phyloP scores from a whole-genome alignment of 2,797 vertebrate species.

The Setipinna tenuifilis region DNA sequence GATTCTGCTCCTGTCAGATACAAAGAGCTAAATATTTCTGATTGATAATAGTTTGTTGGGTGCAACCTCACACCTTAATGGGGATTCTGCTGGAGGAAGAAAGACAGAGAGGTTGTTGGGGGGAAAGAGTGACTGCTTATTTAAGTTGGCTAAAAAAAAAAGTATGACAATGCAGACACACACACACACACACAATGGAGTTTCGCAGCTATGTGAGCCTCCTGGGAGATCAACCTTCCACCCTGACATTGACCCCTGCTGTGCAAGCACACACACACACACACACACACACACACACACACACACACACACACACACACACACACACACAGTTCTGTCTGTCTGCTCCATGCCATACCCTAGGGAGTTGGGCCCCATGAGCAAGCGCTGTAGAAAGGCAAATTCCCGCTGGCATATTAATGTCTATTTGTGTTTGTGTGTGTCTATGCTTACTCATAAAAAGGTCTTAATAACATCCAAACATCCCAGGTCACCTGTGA shows the following conservation, averaged over 20 bases:
- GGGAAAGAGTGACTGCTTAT: constrained; percentile 38
- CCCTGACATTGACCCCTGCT: constrained; percentile 15
- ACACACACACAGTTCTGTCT: constrained; percentile 24
- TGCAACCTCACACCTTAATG: not conserved
- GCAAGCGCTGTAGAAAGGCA: constrained; percentile 79
- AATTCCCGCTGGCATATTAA: not conserved
- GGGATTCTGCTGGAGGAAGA: not conserved
- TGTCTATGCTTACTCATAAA: not conserved
- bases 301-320: not conserved
- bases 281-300: not conserved
- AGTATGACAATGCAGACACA: constrained; percentile 25
- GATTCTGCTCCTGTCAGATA: constrained; percentile 44
- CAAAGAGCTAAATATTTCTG: constrained; percentile 51
- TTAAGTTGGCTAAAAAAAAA: constrained; percentile 48
- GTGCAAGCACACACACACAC: not conserved
- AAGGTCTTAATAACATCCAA: not conserved
- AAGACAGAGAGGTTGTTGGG: not conserved
- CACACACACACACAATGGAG: constrained; percentile 5
- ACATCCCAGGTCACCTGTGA: no score
- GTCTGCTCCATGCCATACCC: constrained; percentile 54
- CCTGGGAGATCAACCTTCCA: not conserved
- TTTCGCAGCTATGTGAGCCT: not conserved
- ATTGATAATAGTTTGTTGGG: constrained; percentile 41
- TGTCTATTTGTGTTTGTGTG: constrained; percentile 50
- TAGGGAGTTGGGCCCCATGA: constrained; percentile 51